Evolutionary conservation across 2,888 invertebrate species (phyloP).

Genomic region (Phymatocera aterrima): DNA sequence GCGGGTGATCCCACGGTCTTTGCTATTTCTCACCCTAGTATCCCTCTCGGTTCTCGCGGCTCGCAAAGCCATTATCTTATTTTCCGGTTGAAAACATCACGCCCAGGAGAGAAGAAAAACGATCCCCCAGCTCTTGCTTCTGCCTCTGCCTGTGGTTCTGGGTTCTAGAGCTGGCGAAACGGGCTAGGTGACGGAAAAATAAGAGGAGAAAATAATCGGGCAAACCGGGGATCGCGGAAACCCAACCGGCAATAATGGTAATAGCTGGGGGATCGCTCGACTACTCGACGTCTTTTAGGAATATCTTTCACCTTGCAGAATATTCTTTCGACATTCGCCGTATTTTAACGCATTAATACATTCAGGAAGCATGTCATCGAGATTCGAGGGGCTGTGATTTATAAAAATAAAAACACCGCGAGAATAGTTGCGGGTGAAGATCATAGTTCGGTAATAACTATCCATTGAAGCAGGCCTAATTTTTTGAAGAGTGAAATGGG

Average conservation of each 20-base stretch:
- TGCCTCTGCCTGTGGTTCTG: neutral
- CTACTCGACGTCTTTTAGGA: neutral
- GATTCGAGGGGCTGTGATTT: no score
- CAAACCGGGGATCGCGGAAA: conserved; percentile 36
- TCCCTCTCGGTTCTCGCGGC: conserved; percentile 59
- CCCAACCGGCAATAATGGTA: conserved; percentile 38
- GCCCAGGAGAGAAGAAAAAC: conserved; percentile 72
- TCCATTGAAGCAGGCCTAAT: no score
- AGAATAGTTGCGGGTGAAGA: no score
- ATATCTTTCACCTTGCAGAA: neutral
- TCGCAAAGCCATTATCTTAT: conserved; percentile 72
- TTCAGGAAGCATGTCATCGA: no score
- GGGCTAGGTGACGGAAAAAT: conserved; percentile 16
- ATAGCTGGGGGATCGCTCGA: conserved; percentile 10
- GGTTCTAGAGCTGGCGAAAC: neutral
- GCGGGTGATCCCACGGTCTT: conserved; percentile 67
- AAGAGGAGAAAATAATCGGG: conserved; percentile 38
- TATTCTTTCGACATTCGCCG: neutral
- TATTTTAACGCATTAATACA: no score
- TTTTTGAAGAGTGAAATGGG: no score
- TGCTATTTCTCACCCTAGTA: conserved; percentile 57
- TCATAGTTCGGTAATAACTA: no score
- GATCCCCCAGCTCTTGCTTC: conserved; percentile 56
- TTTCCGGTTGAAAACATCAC: conserved; percentile 72
- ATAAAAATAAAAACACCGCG: no score